Evolutionary conservation across 2,113 vertebrate species (phyloP), one percentile per base, ranked within the genome.

Genomic region (Verasper variegatus): DNA sequence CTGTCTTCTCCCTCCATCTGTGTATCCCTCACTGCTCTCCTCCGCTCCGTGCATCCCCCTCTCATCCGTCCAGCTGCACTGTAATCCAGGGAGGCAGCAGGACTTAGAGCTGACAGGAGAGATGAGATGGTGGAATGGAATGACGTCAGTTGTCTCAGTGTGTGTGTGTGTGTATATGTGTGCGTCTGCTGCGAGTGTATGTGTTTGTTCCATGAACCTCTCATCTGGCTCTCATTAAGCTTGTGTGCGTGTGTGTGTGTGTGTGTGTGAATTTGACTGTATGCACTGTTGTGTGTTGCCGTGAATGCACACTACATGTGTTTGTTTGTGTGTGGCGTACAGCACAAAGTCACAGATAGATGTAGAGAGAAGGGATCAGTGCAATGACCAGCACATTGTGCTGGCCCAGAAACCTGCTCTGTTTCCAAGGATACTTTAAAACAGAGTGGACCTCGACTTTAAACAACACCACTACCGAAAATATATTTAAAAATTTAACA

Each of bases 141-240:
- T 93, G 83, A 93, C 82, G 86, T 94, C 91, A 91, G 92, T 71
- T 84, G 79, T 92, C 76, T 65, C 2, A 74, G 57, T 66, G 37
- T 63, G 64, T 59, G 42, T 82, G 42, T 78, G 76, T 90, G 76
- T 82, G 85, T 87, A 24, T 24, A 24, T 24, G 24, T 31, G 31
- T 31, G 6, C 6, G 31, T 71, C 20, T 76, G 71, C 42, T 71
- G 54, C 40, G 23, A 20, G 31, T 59, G 68, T 59, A 51, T 82
- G 42, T 78, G 78, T 90, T 77, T 82, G 85, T 87, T 84, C 83
- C 81, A 78, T 70, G 63, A 89, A 76, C 35, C 23, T 75, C 78
- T 92, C 94, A 94, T 95, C 92, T 94, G 94, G 93, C 76, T 92
- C 83, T 91, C 71, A 91, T 94, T 93, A 92, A 84, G 57, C 45